Base-by-base conservation (phyloP, 2,797 vertebrate species). In the Scomberomorus guttatus region DNA sequence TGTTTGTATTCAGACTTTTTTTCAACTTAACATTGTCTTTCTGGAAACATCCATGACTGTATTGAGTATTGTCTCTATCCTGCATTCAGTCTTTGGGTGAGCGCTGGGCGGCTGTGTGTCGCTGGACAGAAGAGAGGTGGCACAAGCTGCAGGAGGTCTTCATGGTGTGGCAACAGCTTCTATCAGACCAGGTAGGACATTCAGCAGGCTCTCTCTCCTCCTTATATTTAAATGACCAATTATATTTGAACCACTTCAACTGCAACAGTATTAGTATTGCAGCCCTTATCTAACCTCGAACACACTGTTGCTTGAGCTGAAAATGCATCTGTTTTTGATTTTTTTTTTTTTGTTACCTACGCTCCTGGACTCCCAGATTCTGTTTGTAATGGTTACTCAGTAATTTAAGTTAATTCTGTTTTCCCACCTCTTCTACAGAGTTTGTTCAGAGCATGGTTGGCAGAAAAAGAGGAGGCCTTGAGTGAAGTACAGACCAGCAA, bases 101-200 rank as follows among this genome's bases (percentile, higher is more conserved):
- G 78, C 96, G 98, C 22, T 99, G 98, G 98, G 98, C 98, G 3
- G 98, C 98, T 0, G 98, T 99, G 85, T 99, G 98, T 83, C 97
- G 95, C 24, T 99, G 98, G 98, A 99, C 98, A 0, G 98, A 99
- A 73, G 98, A 99, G 67, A 94, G 95, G 17, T 97, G 97, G 94
- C 93, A 94, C 62, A 97, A 96, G 81, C 89, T 99, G 46, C 97
- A 98, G 82, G 97, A 99, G 69, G 93, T 96, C 80, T 96, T 96
- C 25, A 82, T 96, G 57, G 86, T 97, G 34, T 99, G 98, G 98
- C 97, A 99, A 62, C 97, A 97, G 77, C 92, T 99, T 46, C 77
- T 96, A 18, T 97, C 98, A 52, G 97, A 99, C 75, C 98, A 99
- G 97, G 98, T 99, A 69, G 55, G 84, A 80, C 34, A 20, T 56